A percentile compares a stretch with the other conserved stretches of the same genome.
These are phyloP conservation scores for Aphelenchoides fujianensis DNA, from an alignment of 1,140 invertebrate genomes.

Conservation along the genomic window DNA sequence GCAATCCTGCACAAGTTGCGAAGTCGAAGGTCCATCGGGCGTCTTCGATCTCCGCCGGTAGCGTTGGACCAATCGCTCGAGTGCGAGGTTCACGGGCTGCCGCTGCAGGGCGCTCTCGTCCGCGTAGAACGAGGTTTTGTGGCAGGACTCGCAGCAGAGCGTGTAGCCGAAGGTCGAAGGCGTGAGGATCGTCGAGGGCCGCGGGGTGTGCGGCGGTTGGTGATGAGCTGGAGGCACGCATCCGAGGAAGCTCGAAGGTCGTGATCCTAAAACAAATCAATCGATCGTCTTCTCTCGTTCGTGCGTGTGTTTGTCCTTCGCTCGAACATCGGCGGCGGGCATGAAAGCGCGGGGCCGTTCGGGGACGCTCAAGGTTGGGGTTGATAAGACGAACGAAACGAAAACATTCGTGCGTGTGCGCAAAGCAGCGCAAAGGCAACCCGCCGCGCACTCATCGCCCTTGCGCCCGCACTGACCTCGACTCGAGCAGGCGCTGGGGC, in stretches of 20 bases:
- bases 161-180: slow-evolving; percentile 28
- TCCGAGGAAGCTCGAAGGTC: slow-evolving; percentile 39
- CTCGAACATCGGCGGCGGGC: no score
- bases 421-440: no score
- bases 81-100: slow-evolving; percentile 33
- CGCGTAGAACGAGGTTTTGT: slow-evolving; percentile 41
- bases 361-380: neutral
- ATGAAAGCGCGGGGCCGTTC: no score
- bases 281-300: no score
- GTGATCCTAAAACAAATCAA: slow-evolving; percentile 43
- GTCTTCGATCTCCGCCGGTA: slow-evolving; percentile 7
- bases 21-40: neutral
- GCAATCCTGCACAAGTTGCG: slow-evolving; percentile 53
- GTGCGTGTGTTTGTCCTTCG: no score
- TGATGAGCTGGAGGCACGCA: slow-evolving; percentile 14
- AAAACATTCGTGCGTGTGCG: neutral
- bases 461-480: neutral
- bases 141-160: slow-evolving; percentile 35
- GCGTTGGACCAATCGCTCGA: slow-evolving; percentile 13
- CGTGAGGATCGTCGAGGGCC: slow-evolving; percentile 26
- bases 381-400: neutral
- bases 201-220: slow-evolving; percentile 1
- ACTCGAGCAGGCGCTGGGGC: slow-evolving; percentile 6
- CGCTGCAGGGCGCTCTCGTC: slow-evolving; percentile 33
- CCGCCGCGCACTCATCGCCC: neutral